These are phyloP conservation scores for Melieria picta DNA, from an alignment of 2,888 invertebrate species.

Conservation along the genomic window DNA sequence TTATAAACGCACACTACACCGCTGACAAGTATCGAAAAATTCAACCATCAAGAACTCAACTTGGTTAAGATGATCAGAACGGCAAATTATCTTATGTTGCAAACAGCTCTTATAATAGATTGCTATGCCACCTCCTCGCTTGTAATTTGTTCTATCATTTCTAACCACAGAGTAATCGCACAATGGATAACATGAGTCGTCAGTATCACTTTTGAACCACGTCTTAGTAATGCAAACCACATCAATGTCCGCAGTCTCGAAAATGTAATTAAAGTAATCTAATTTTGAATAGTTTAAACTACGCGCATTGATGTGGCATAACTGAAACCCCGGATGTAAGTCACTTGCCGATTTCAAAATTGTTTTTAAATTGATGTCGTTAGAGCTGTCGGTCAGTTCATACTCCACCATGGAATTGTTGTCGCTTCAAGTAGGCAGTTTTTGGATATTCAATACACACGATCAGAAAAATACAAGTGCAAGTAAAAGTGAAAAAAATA, in stretches of 20 bases:
- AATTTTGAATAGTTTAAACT: background rate
- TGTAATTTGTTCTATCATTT: background rate
- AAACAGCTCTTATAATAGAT: no score
- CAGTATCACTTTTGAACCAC: background rate
- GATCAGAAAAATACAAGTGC: background rate
- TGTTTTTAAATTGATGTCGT: background rate
- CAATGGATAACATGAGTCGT: background rate
- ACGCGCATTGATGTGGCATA: background rate
- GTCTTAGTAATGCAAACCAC: background rate
- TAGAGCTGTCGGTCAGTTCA: background rate
- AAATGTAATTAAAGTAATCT: conserved; percentile 1
- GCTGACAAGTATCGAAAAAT: background rate
- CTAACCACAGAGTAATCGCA: background rate
- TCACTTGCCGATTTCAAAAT: background rate
- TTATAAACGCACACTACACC: background rate
- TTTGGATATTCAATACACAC: background rate
- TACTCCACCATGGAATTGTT: background rate
- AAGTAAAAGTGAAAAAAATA: background rate
- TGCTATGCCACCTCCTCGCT: conserved; percentile 3
- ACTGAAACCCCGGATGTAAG: conserved; percentile 5
- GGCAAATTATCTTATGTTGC: no score
- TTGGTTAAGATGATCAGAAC: no score
- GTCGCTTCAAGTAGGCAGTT: background rate
- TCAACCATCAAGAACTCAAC: background rate
- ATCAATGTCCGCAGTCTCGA: background rate